A percentile compares a stretch with the other conserved stretches of the same genome.
Evolutionary conservation across 2,797 vertebrate species (phyloP).

Genomic region (Coreius guichenoti): DNA sequence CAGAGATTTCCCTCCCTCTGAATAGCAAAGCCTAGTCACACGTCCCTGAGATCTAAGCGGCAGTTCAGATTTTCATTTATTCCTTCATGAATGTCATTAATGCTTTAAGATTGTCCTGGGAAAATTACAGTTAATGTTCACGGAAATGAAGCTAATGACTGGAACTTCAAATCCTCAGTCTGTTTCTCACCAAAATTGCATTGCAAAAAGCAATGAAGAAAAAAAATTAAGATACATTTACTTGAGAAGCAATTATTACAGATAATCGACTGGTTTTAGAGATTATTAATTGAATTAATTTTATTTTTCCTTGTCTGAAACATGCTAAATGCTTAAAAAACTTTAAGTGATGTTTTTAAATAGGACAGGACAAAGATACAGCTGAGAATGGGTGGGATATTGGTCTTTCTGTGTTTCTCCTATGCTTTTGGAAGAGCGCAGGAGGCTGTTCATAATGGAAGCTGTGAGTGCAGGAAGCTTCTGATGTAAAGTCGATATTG

Average conservation of each 20-base stretch:
- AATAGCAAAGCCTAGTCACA: slow-evolving; percentile 46
- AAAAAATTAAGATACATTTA: not conserved
- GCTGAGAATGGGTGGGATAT: slow-evolving; percentile 6
- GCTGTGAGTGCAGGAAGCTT: slow-evolving; percentile 20
- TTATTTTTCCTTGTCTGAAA: not conserved
- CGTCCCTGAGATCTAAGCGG: slow-evolving; percentile 40
- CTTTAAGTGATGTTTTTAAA: too few relatives aligned
- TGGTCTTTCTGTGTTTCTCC: not conserved
- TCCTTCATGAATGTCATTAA: slow-evolving; percentile 44
- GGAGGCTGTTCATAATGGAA: slow-evolving; percentile 15
- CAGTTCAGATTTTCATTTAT: slow-evolving; percentile 41
- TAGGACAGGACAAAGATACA: not conserved
- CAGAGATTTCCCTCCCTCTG: slow-evolving; percentile 56
- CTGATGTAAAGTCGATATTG: slow-evolving; percentile 41
- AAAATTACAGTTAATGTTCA: slow-evolving; percentile 44
- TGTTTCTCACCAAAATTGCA: not conserved
- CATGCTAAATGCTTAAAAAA: not conserved
- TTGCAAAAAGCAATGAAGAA: not conserved
- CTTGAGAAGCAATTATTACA: not conserved
- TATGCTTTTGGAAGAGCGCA: slow-evolving; percentile 2
- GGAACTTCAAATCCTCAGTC: slow-evolving; percentile 6
- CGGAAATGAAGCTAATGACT: slow-evolving; percentile 32
- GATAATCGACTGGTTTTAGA: not conserved
- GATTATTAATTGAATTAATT: too few relatives aligned
- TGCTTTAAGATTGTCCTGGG: slow-evolving; percentile 43